Percentiles rank a stretch among this genome's conserved stretches.
Conservation (phyloP, 2,797 vertebrate species). For the Platalea minor region DNA sequence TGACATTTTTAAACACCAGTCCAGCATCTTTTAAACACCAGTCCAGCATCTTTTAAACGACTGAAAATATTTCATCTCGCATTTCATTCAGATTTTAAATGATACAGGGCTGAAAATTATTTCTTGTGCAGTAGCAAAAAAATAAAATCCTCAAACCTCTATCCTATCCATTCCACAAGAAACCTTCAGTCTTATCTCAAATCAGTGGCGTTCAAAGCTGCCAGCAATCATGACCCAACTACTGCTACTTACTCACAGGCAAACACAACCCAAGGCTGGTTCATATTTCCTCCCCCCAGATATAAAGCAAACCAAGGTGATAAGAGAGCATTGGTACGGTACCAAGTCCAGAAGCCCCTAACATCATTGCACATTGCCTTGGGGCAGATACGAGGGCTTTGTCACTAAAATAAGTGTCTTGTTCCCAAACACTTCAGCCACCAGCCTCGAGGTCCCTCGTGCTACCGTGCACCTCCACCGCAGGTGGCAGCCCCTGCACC, state of each 20-base stretch:
- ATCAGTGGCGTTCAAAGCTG: neutral
- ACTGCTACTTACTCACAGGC: neutral
- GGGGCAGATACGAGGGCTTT: neutral
- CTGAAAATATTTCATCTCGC: neutral
- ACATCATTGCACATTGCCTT: neutral
- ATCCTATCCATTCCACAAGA: neutral
- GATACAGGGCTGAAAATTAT: neutral
- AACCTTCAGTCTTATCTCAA: neutral
- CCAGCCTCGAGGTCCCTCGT: fast-evolving
- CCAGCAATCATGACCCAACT: fast-evolving
- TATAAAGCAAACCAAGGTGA: fast-evolving
- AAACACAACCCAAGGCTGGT: neutral
- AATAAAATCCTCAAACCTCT: neutral
- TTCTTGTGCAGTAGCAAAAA: neutral
- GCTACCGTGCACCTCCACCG: fast-evolving
- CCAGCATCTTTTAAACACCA: neutral
- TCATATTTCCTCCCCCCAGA: fast-evolving
- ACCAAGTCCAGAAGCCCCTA: neutral
- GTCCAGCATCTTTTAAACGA: neutral
- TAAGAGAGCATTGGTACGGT: neutral
- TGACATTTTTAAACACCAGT: neutral
- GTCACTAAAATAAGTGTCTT: neutral
- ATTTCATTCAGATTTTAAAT: neutral
- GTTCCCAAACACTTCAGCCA: neutral
- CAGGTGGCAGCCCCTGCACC: neutral